Conservation (phyloP, 1,140 invertebrate species). For the Nomia melanderi region DNA sequence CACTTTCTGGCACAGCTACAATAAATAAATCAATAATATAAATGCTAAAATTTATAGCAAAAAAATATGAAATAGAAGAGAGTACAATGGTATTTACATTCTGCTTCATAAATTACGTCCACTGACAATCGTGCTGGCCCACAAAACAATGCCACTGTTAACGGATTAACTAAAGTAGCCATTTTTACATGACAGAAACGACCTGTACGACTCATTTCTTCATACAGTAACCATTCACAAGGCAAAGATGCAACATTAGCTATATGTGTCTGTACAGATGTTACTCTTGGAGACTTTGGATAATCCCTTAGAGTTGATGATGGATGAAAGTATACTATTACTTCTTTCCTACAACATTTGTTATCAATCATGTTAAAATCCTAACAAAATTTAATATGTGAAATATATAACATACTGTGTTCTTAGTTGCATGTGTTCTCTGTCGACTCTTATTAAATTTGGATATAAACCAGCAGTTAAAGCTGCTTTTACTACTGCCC, state of each 20-base stretch:
- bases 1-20: constrained; percentile 77
- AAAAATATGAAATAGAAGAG: constrained; percentile 7
- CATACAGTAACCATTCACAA: constrained; percentile 92
- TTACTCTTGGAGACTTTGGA: constrained; percentile 73
- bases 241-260: constrained; percentile 82
- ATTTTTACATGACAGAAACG: constrained; percentile 86
- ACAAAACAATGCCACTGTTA: constrained; percentile 90
- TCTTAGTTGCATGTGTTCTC: constrained; percentile 82
- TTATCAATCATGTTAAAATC: constrained; percentile 21
- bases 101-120: constrained; percentile 83
- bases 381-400: neutral
- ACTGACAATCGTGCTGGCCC: constrained; percentile 86
- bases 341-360: constrained; percentile 83
- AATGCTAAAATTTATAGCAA: constrained; percentile 14
- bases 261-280: constrained; percentile 73
- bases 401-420: constrained; percentile 82
- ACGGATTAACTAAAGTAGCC: constrained; percentile 89
- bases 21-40: neutral
- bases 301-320: constrained; percentile 85
- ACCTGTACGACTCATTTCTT: constrained; percentile 88
- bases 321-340: constrained; percentile 88
- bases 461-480: constrained; percentile 93
- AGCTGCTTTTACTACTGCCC: constrained; percentile 95
- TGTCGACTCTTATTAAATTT: constrained; percentile 88
- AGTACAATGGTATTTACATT: constrained; percentile 71